Conservation (phyloP, 2,113 vertebrate species). For the Tympanuchus pallidicinctus region DNA sequence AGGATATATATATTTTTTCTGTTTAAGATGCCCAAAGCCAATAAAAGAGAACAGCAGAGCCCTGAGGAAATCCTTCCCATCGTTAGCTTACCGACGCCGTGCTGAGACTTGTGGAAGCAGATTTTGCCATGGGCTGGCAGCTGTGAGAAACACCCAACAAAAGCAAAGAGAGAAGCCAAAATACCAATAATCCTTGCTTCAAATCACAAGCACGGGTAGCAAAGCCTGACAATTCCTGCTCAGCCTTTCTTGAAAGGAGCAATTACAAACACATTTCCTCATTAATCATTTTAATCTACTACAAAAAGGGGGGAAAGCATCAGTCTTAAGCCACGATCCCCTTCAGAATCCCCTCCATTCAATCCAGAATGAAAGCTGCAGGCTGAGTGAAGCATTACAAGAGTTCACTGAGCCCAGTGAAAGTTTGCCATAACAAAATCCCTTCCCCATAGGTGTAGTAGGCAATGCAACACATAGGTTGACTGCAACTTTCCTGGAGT, state of each 20-base stretch:
- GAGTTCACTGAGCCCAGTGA: not conserved
- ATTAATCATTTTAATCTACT: not conserved
- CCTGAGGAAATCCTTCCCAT: not conserved
- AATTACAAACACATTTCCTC: accelerated
- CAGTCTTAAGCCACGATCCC: not conserved
- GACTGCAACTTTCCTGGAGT: accelerated
- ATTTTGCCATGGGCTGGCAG: accelerated
- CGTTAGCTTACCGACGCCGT: accelerated
- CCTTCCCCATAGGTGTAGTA: not conserved
- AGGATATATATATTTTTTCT: accelerated
- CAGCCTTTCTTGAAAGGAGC: not conserved
- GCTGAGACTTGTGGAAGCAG: not conserved
- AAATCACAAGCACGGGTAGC: accelerated
- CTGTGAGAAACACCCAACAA: accelerated
- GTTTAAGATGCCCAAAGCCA: accelerated
- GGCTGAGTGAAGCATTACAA: not conserved
- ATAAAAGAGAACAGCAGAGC: accelerated
- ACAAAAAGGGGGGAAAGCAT: not conserved
- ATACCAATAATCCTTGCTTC: not conserved
- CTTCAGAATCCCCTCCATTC: not conserved
- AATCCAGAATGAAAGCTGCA: not conserved
- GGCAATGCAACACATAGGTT: not conserved
- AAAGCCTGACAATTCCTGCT: not conserved
- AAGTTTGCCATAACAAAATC: not conserved
- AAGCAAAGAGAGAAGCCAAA: not conserved